Conservation (phyloP, 1,140 invertebrate genomes). For the Mamestra configurata region DNA sequence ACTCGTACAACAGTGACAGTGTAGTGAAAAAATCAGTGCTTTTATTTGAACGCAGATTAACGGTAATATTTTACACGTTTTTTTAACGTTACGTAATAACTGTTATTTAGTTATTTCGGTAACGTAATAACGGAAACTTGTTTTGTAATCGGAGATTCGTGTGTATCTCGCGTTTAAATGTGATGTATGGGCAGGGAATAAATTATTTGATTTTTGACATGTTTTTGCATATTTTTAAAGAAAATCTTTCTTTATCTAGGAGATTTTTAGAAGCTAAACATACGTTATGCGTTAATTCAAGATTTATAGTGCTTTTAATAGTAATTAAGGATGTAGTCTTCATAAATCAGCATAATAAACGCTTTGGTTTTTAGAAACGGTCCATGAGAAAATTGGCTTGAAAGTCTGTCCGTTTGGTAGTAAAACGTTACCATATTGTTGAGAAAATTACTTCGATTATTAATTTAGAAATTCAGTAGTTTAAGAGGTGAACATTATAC, state of each 20-base stretch:
- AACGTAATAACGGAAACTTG: conserved; percentile 33
- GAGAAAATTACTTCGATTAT: background rate
- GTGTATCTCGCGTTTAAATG: background rate
- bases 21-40: background rate
- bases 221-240: background rate
- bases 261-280: no score
- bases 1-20: conserved; percentile 29
- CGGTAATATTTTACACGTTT: conserved; percentile 1
- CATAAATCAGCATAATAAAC: background rate
- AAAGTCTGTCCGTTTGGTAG: background rate
- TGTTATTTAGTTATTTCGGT: conserved; percentile 13
- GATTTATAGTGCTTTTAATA: background rate
- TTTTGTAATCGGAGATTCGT: conserved; percentile 9
- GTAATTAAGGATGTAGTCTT: background rate
- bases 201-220: background rate
- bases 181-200: background rate
- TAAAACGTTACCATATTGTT: background rate
- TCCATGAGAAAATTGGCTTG: no score
- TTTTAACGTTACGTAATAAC: conserved; percentile 9
- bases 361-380: no score
- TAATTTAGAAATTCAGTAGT: no score
- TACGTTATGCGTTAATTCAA: background rate
- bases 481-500: no score
- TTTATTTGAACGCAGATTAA: background rate
- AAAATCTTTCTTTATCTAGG: background rate